These are phyloP conservation scores for Cremastinae sp. DNA, from an alignment of 2,888 invertebrate species.

Conservation along the genomic window DNA sequence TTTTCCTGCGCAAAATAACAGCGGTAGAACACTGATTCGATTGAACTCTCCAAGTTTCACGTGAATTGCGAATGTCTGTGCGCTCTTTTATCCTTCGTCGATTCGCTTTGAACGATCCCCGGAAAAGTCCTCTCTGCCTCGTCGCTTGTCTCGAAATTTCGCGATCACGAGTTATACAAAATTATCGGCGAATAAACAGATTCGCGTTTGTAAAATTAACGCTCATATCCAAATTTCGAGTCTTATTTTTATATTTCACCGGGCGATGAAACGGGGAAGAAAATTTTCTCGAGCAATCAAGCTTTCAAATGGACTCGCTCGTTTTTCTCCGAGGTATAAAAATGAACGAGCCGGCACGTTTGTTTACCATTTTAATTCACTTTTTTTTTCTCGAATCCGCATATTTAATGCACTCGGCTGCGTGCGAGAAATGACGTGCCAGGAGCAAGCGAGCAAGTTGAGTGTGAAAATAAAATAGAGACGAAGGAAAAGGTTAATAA, in stretches of 20 bases:
- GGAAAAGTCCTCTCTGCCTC: no score
- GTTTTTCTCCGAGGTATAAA: background rate
- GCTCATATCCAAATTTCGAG: no score
- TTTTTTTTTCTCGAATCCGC: constrained; percentile 26
- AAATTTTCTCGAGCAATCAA: no score
- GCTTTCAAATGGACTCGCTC: no score
- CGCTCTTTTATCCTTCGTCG: background rate
- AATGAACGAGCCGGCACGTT: constrained; percentile 5
- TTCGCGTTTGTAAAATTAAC: no score
- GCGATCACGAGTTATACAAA: no score
- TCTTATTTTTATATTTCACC: no score
- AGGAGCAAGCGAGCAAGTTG: constrained; percentile 49
- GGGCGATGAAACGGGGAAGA: no score
- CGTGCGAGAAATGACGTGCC: constrained; percentile 56
- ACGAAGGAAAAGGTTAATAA: constrained; percentile 29
- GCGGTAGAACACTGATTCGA: constrained; percentile 20
- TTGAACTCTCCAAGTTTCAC: background rate
- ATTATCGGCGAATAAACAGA: no score
- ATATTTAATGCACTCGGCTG: constrained; percentile 57
- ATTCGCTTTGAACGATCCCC: background rate
- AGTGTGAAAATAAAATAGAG: constrained; percentile 32
- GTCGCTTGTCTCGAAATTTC: no score
- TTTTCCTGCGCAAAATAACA: background rate
- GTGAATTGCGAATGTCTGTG: background rate
- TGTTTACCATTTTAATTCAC: constrained; percentile 30